Evolutionary conservation across 2,113 vertebrate species (phyloP), one percentile per base, ranked within the genome.

Genomic region (Morone chrysops): DNA sequence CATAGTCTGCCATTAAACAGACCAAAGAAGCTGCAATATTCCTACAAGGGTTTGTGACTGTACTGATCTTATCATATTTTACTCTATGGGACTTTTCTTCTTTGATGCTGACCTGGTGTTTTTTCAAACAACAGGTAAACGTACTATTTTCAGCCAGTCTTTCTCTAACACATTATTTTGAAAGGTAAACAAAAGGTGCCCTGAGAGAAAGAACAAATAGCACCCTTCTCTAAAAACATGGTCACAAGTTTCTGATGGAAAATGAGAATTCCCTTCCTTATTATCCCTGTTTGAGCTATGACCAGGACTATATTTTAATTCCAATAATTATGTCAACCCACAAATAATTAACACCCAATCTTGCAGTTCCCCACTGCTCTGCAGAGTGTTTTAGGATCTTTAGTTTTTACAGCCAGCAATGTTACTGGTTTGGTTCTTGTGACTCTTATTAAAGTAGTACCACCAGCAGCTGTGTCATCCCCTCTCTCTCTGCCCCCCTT

Each of bases 61-160:
- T 36, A 48, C n/a, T 20, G 54, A 78, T 54, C 38, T 61, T 53
- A 36, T 66, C 56, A 25, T 14, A 38, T 25, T 16, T 70, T 59
- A 10, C 40, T 43, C 6, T 38, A 2, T 22, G 6, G 16, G 38
- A 11, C 60, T 16, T 57, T 17, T 56, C 20, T 67, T 40, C 8
- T 40, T 59, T 70, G 17, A 10, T 14, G 31, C 43, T 45, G 25
- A 36, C 18, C 31, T 57, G 48, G 20, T 66, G 36, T 47, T 75
- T 75, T 47, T 75, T 75, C 75, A 67, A 36, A 70, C 45, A 60
- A 63, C 53, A 70, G 53, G 16, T 79, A 75, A 79, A 78, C 70
- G 74, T 20, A n/a, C 8, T 72, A 4, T 75, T 75, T 66, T 43
- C 48, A 41, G 18, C 3, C 63, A 45, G 14, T 69, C 25, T 82